These are phyloP conservation scores for Noctua fimbriata DNA, from an alignment of 2,888 invertebrate genomes.

Conservation along the genomic window DNA sequence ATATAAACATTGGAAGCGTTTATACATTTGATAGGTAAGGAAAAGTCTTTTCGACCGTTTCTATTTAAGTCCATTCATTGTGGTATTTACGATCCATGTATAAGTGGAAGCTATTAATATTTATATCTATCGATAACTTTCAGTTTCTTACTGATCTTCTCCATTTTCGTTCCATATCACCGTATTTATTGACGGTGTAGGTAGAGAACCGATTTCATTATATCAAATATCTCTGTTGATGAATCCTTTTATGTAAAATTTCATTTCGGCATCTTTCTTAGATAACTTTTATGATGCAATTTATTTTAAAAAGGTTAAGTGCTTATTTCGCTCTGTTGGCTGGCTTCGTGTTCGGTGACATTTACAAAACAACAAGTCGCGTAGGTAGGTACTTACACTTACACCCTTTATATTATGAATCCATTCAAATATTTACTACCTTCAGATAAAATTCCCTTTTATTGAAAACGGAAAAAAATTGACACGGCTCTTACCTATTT, in stretches of 20 bases:
- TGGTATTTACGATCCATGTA: conserved; percentile 34
- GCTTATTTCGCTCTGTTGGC: conserved; percentile 20
- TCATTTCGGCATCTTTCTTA: conserved; percentile 36
- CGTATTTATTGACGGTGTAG: conserved; percentile 51
- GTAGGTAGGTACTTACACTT: conserved; percentile 1
- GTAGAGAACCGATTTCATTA: conserved; percentile 49
- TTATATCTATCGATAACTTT: conserved; percentile 51
- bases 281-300: conserved; percentile 33
- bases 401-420: conserved; percentile 13
- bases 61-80: conserved; percentile 23
- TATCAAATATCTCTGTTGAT: conserved; percentile 30
- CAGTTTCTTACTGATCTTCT: conserved; percentile 42
- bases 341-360: conserved; percentile 34
- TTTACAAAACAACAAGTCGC: conserved; percentile 17
- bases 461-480: neutral
- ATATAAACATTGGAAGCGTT: conserved; percentile 58
- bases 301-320: conserved; percentile 42
- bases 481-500: neutral
- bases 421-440: neutral
- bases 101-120: conserved; percentile 48
- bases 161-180: conserved; percentile 37
- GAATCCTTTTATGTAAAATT: conserved; percentile 34
- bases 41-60: conserved; percentile 34
- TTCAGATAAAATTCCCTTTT: neutral
- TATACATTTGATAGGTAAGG: neutral